A percentile compares a stretch with the other conserved stretches of the same genome.
phyloP scores from a whole-genome alignment of 1,140 invertebrate genomes.

The Caenorhabditis briggsae region DNA sequence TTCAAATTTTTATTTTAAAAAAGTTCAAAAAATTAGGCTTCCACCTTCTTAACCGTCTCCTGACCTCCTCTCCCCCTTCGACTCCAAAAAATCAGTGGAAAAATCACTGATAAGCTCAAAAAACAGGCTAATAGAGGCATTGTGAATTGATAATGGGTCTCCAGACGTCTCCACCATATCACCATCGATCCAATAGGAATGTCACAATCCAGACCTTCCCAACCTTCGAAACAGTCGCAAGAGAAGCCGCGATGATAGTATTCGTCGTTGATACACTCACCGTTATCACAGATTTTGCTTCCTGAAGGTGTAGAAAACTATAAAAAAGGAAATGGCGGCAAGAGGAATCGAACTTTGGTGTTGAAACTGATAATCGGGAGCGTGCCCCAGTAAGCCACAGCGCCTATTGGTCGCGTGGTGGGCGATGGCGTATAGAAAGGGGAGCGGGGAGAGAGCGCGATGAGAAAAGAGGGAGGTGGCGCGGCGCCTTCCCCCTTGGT shows the following conservation, averaged over 20 bases:
- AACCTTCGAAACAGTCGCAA: background rate
- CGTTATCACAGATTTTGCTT: background rate
- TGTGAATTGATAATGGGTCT: background rate
- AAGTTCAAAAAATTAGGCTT: no score
- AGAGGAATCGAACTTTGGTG: no score
- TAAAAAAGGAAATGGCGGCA: no score
- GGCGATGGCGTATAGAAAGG: no score
- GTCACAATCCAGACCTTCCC: background rate
- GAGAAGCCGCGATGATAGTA: slow-evolving; percentile 13
- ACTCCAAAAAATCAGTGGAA: background rate
- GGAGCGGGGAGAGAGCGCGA: no score
- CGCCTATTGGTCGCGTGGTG: no score
- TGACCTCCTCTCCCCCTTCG: background rate
- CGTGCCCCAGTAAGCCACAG: no score
- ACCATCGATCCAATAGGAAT: background rate
- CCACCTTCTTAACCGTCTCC: no score
- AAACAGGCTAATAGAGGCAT: background rate
- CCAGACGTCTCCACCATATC: background rate
- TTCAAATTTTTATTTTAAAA: no score
- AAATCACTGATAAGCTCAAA: background rate
- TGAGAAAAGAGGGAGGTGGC: no score
- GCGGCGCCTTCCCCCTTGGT: no score
- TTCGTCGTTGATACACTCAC: background rate
- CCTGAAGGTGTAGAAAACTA: background rate
- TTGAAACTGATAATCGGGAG: no score